Conservation (phyloP, 2,888 invertebrate species). For the Allacma fusca region DNA sequence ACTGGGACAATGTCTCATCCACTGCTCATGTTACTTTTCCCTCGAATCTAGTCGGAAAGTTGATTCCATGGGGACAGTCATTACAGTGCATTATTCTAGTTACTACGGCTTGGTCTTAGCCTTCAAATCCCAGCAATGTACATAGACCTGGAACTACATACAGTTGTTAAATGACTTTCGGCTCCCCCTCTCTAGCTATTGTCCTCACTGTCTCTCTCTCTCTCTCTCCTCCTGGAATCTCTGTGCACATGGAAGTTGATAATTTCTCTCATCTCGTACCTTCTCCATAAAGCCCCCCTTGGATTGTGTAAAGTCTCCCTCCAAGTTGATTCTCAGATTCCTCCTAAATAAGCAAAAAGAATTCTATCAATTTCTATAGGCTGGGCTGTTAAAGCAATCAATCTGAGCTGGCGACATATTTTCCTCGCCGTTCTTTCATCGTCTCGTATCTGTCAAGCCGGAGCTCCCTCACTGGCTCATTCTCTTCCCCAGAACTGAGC, state of each 20-base stretch:
- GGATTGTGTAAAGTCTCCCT: no score
- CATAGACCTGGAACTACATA: no score
- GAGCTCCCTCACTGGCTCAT: conserved; percentile 17
- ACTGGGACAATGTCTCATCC: conserved; percentile 20
- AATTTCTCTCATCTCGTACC: conserved; percentile 6
- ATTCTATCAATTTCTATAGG: conserved; percentile 37
- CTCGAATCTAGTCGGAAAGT: conserved; percentile 1
- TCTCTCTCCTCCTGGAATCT: neutral
- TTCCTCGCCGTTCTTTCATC: conserved; percentile 23
- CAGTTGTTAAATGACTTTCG: neutral
- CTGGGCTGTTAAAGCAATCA: conserved; percentile 22
- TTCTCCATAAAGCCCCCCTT: neutral
- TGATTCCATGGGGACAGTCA: conserved; percentile 48
- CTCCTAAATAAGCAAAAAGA: conserved; percentile 41
- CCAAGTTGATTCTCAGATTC: conserved; percentile 40
- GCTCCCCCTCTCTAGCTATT: neutral
- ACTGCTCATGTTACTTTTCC: conserved; percentile 14
- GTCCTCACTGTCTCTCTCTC: no score
- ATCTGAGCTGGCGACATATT: conserved; percentile 39
- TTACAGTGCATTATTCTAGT: conserved; percentile 46
- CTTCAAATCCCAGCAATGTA: no score
- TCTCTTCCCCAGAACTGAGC: conserved; percentile 22
- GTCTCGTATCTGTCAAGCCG: conserved; percentile 16
- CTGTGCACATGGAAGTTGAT: neutral
- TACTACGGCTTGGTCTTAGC: neutral